Percentiles rank a stretch among this genome's conserved stretches.
Conservation (phyloP, 2,113 vertebrate genomes). For the Todiramphus saurophagus region DNA sequence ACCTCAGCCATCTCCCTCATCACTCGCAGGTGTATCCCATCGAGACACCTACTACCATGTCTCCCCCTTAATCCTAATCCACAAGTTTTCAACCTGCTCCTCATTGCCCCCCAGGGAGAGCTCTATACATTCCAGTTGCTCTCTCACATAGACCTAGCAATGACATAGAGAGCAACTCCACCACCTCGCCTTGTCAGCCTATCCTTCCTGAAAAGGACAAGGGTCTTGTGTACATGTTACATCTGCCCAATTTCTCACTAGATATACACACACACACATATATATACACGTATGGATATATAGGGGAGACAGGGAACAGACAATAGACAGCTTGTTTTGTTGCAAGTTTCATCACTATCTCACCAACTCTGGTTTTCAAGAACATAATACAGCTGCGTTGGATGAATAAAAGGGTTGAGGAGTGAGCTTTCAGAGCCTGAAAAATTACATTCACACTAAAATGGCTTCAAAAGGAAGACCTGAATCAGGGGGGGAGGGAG, state of each 20-base stretch:
- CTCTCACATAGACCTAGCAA: no score
- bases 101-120: no score
- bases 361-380: not conserved
- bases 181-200: no score
- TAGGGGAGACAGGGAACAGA: not conserved
- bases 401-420: not conserved
- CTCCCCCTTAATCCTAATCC: no score
- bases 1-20: no score
- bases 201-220: no score
- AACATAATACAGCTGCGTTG: not conserved
- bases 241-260: not conserved
- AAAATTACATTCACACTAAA: not conserved
- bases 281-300: rapidly evolving
- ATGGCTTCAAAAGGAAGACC: not conserved
- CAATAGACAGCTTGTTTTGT: not conserved
- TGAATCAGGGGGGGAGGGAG: no score
- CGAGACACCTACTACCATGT: no score
- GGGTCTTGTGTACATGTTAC: not conserved
- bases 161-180: no score
- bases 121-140: no score
- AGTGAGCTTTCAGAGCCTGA: not conserved
- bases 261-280: rapidly evolving
- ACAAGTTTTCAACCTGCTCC: no score
- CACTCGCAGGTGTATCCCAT: no score
- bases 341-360: not conserved